Conservation (phyloP, 2,113 vertebrate genomes). For the Scopus umbretta region DNA sequence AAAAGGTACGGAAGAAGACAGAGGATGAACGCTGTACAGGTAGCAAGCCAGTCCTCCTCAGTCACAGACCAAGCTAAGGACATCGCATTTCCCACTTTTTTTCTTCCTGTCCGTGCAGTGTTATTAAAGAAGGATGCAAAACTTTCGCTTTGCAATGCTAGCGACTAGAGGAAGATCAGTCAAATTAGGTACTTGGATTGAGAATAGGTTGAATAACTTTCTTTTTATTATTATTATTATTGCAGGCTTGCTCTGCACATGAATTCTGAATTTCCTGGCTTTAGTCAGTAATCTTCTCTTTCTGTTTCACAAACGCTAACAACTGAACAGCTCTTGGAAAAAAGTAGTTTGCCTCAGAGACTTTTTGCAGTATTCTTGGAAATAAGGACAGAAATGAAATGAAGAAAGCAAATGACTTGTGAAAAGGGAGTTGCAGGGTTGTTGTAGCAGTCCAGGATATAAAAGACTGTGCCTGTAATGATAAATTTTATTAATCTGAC, state of each 20-base stretch:
- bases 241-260: background rate
- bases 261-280: background rate
- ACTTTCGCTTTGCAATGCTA: background rate
- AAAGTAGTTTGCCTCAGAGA: background rate
- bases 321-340: background rate
- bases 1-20: background rate
- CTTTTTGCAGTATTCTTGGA: background rate
- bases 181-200: background rate
- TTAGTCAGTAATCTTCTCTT: background rate
- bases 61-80: background rate
- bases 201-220: background rate
- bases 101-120: background rate
- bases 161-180: background rate
- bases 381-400: background rate
- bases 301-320: background rate
- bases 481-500: background rate
- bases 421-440: background rate
- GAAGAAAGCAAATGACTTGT: background rate
- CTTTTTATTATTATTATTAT: too few relatives aligned
- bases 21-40: background rate
- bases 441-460: background rate
- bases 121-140: background rate
- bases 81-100: background rate
- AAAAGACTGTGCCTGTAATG: background rate
- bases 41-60: background rate